A percentile compares a stretch with the other conserved stretches of the same genome.
phyloP scores from a whole-genome alignment of 2,888 invertebrate genomes.

The Megamerina dolium region DNA sequence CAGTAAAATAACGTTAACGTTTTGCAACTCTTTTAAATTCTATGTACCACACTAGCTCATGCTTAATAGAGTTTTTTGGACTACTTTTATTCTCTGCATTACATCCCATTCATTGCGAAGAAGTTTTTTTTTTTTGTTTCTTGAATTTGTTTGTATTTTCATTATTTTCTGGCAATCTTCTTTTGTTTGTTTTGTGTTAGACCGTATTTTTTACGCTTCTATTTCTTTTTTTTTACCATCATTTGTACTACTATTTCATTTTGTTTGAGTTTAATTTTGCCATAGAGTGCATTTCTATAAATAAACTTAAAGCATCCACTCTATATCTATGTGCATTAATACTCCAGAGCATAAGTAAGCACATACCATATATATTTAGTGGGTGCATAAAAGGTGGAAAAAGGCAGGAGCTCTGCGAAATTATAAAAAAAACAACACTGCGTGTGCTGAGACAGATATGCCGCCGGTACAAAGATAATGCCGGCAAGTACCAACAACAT shows the following conservation, averaged over 20 bases:
- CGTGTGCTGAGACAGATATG: slow-evolving; percentile 3
- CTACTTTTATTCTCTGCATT: too few species aligned
- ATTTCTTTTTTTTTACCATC: slow-evolving; percentile 1
- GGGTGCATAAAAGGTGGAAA: too few species aligned
- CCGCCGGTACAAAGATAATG: slow-evolving; percentile 4
- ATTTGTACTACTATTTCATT: too few species aligned
- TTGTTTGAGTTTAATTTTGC: slow-evolving; percentile 11
- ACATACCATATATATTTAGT: not conserved
- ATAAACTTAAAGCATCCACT: slow-evolving; percentile 2
- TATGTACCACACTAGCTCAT: too few species aligned
- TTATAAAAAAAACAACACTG: not conserved
- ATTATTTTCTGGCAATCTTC: not conserved
- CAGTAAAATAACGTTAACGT: slow-evolving; percentile 11
- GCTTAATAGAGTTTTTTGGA: too few species aligned
- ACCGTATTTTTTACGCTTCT: not conserved
- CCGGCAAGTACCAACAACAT: not conserved
- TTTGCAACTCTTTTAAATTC: not conserved
- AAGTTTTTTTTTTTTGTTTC: not conserved
- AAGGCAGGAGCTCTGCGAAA: too few species aligned
- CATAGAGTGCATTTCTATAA: slow-evolving; percentile 8
- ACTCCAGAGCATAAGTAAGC: not conserved
- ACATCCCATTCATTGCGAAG: too few species aligned
- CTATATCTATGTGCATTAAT: not conserved
- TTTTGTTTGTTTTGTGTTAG: slow-evolving; percentile 2
- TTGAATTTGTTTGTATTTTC: not conserved